Base-by-base conservation (phyloP, 2,113 vertebrate genomes). In the Spea multiplicata region DNA sequence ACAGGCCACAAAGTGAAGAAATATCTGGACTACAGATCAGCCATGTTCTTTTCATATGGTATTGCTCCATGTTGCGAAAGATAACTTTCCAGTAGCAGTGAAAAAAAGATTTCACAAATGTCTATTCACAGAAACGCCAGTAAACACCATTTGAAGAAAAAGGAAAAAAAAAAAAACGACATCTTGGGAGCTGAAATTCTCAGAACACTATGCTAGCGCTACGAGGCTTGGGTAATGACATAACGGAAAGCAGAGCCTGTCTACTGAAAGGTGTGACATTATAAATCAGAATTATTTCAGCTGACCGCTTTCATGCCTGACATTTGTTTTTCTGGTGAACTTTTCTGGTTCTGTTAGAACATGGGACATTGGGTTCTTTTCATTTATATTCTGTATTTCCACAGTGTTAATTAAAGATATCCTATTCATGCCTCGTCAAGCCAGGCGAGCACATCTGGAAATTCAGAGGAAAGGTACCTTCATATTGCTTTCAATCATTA, bases 11-110 rank as follows among this genome's bases (percentile, higher is more conserved):
- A 46, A 66, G 47, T 44, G 73, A 74, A 65, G 16, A 75, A 52
- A 75, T 61, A 75, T 75, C 49, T 44, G 12, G 55, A 66, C 30
- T 44, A 44, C 64, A 53, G 73, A 66, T 75, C 13, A 52, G 17
- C 46, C 10, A 65, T 62, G 44, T 57, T 62, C 13, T 10, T 59
- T 57, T 59, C 46, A 73, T 17, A 44, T 73, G 9, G 5, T 45
- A 44, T 3, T 12, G 57, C 5, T 8, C 48, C 8, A 44, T 49
- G 44, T 12, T 64, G 52, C 4, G 61, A 74, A 14, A 74, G 46
- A 65, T 74, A 6, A 10, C 59, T 64, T 64, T 30, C 59, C 72
- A 46, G 48, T 10, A 9, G 59, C 45, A 6, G 47, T n/a, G 73
- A 14, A 14, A 44, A 44, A 49, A 49, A 5, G 65, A 65, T 64